Base-by-base conservation (phyloP, 2,888 invertebrate genomes). In the Caenorhabditis sulstoni region DNA sequence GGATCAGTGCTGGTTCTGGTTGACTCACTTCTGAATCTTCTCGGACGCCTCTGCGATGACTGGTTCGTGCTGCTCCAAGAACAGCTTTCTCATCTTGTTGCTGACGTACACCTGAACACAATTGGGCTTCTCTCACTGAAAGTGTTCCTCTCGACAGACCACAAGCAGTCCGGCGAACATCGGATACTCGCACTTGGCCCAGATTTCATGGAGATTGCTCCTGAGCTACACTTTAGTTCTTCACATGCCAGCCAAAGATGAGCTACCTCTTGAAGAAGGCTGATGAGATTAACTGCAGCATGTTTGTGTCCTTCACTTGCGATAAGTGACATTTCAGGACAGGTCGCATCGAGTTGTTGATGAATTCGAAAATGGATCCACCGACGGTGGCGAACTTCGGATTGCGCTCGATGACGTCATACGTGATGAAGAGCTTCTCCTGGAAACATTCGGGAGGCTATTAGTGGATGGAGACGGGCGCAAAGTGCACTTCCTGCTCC, bases 31-130 rank as follows among this genome's bases (percentile, higher is more conserved):
- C 41, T 79, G 79, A 62, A 79, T 79, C 23, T 70, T 70, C 20
- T 77, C 79, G 18, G 77, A 82, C 0, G 73, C 70, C 35, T 82
- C 82, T 0, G 79, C 82, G 47, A 82, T 70, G n/a, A 74, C 61
- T 37, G 77, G 79, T 39, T 82, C 82, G 58, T 82, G 82, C 44
- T 77, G 70, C 20, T 70, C 65, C 22, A 47, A 29, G 52, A 82
- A 80, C 61, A 78, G 18, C 41, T 78, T 82, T 22, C 78, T 76
- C 82, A 82, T 82, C 50, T 66, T 68, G 39, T 82, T 62, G 29
- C 57, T 74, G 53, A 82, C 76, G 64, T 74, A 82, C 5, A 74
- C 77, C 76, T 76, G 61, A 37, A 61, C 11, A 9, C 59, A 52
- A 41, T 7, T 3, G 29, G 58, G 62, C 47, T 74, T 74, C 47